These are phyloP conservation scores for Hydrophis major DNA, from an alignment of 2,797 vertebrate genomes.

Conservation along the genomic window DNA sequence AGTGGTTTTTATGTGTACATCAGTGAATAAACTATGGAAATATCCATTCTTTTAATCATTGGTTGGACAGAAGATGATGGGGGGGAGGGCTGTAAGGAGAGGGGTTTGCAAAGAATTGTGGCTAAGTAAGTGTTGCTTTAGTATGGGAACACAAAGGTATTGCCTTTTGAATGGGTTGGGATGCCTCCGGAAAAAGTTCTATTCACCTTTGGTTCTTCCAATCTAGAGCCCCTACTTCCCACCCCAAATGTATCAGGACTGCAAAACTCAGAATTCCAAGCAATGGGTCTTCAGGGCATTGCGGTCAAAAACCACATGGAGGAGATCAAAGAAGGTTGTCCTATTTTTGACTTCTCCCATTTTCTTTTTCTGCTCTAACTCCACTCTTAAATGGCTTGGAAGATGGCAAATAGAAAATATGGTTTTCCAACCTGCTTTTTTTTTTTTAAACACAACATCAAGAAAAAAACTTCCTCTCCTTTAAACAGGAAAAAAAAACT, in stretches of 20 bases:
- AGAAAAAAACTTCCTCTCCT: not conserved
- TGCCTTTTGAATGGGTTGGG: not conserved
- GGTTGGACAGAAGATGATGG: not conserved
- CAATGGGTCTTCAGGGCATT: not conserved
- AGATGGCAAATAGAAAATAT: not conserved
- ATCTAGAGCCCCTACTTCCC: not conserved
- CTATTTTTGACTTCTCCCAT: not conserved
- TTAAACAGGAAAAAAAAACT: not conserved
- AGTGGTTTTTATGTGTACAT: not conserved
- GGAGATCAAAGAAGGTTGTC: not conserved
- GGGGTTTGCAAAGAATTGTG: not conserved
- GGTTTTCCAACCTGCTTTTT: not conserved
- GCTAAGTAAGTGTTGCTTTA: not conserved
- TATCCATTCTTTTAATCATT: not conserved
- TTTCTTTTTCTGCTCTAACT: not conserved
- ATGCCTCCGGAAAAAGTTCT: not conserved
- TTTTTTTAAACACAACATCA: not conserved
- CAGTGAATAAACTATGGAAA: not conserved
- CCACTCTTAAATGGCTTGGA: not conserved
- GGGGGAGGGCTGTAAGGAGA: too few relatives aligned
- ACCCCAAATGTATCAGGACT: not conserved
- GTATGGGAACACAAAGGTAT: not conserved
- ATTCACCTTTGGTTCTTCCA: not conserved
- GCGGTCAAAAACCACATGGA: not conserved
- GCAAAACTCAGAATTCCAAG: not conserved